Percentiles rank a stretch among this genome's conserved stretches.
Conservation (phyloP, 1,140 invertebrate genomes). For the Aphaenogaster rudis region DNA sequence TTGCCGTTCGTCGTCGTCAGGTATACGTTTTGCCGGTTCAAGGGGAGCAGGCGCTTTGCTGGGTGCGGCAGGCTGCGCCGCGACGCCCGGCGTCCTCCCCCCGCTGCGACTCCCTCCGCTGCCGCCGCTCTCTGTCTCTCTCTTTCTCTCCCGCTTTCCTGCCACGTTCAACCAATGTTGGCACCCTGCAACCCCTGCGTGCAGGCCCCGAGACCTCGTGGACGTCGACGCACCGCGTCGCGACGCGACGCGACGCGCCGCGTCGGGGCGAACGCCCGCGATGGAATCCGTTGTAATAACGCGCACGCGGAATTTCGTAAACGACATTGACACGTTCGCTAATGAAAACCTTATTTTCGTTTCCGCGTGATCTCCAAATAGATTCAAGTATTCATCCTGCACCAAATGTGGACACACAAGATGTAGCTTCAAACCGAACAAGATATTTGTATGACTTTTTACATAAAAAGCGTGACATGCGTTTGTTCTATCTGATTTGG, state of each 20-base stretch:
- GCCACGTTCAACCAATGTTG: slow-evolving; percentile 30
- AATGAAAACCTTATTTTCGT: neutral
- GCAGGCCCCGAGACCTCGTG: slow-evolving; percentile 39
- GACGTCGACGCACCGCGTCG: slow-evolving; percentile 3
- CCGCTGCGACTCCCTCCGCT: slow-evolving; percentile 39
- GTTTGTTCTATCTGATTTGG: neutral
- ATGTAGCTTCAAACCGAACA: neutral
- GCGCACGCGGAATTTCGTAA: slow-evolving; percentile 18
- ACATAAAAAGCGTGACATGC: neutral
- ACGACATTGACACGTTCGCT: neutral
- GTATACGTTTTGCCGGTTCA: slow-evolving; percentile 74
- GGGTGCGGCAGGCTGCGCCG: slow-evolving; percentile 84
- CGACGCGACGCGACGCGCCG: slow-evolving; percentile 26
- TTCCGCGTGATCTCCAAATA: neutral
- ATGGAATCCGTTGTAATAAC: slow-evolving; percentile 52
- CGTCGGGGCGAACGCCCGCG: slow-evolving; percentile 53
- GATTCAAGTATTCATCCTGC: neutral
- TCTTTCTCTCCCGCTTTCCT: neutral
- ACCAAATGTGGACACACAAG: neutral
- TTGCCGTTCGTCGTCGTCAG: slow-evolving; percentile 65
- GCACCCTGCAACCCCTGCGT: slow-evolving; percentile 54
- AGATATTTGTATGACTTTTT: neutral
- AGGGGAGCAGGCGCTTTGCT: slow-evolving; percentile 82
- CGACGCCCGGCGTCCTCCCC: slow-evolving; percentile 79
- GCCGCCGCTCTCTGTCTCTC: neutral